Evolutionary conservation across 2,888 invertebrate genomes (phyloP).

Genomic region (Diplazon laetatorius): DNA sequence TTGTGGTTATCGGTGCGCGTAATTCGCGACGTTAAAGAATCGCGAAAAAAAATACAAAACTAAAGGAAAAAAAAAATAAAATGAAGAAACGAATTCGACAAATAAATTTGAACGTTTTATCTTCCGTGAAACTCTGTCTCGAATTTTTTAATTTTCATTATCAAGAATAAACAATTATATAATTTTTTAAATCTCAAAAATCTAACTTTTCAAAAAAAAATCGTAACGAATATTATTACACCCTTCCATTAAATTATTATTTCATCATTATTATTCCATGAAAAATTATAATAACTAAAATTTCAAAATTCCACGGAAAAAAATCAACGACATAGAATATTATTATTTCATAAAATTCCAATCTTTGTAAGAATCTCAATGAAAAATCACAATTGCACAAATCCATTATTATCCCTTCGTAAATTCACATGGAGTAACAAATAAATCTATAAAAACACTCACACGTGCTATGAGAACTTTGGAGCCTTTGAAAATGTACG

Average conservation of each 20-base stretch:
- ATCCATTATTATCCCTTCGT: not conserved
- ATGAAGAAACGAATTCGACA: conserved; percentile 37
- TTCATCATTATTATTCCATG: no score
- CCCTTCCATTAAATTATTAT: no score
- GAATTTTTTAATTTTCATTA: conserved; percentile 18
- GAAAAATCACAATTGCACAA: no score
- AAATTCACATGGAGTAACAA: not conserved
- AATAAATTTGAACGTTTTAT: conserved; percentile 58
- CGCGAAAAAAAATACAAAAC: no score
- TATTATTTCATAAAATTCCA: no score
- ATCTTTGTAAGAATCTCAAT: no score
- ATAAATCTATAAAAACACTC: not conserved
- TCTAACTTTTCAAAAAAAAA: not conserved
- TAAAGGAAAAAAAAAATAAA: no score
- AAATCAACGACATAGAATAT: no score
- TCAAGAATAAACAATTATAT: conserved; percentile 15
- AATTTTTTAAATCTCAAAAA: no score
- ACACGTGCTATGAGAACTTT: not conserved
- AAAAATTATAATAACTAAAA: no score
- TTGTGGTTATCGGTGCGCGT: conserved; percentile 76
- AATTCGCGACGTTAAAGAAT: conserved; percentile 69
- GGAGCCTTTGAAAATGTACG: not conserved
- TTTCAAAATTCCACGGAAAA: no score
- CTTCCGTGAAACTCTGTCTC: conserved; percentile 1
- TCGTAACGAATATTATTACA: no score